phyloP scores from a whole-genome alignment of 2,888 invertebrate species.

The Protophormia terraenovae region DNA sequence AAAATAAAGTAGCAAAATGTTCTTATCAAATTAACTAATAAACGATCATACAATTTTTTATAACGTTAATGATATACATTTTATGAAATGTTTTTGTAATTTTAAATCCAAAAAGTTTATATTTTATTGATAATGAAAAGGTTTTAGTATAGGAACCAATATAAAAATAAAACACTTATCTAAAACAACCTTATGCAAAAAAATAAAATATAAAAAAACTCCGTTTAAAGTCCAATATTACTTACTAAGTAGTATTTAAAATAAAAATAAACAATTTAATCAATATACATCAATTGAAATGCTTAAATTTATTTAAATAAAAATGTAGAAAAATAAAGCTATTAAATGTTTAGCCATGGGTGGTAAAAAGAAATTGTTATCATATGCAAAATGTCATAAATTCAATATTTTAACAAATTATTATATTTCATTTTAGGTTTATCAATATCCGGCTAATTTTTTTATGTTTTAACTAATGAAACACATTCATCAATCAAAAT shows the following conservation, averaged over 20 bases:
- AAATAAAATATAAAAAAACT: not conserved
- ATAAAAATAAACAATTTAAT: not conserved
- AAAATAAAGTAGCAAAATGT: not conserved
- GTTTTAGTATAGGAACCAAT: not conserved
- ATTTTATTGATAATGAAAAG: not conserved
- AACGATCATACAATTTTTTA: not conserved
- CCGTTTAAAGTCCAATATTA: conserved; percentile 6
- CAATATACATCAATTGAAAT: not conserved
- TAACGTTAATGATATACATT: not conserved
- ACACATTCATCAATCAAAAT: too few relatives aligned
- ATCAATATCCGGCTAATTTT: not conserved
- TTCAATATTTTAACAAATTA: too few relatives aligned
- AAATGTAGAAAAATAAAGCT: not conserved
- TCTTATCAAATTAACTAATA: not conserved
- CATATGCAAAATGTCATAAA: not conserved
- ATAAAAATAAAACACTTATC: not conserved
- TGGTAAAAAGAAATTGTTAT: not conserved
- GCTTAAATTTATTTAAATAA: not conserved
- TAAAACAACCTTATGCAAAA: not conserved
- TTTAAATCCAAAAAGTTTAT: not conserved
- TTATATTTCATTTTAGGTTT: not conserved
- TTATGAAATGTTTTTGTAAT: not conserved
- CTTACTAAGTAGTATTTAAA: not conserved
- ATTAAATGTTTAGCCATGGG: not conserved
- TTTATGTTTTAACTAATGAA: not conserved